These are phyloP conservation scores for Tor tambroides DNA, from an alignment of 2,113 vertebrate genomes.

Conservation along the genomic window DNA sequence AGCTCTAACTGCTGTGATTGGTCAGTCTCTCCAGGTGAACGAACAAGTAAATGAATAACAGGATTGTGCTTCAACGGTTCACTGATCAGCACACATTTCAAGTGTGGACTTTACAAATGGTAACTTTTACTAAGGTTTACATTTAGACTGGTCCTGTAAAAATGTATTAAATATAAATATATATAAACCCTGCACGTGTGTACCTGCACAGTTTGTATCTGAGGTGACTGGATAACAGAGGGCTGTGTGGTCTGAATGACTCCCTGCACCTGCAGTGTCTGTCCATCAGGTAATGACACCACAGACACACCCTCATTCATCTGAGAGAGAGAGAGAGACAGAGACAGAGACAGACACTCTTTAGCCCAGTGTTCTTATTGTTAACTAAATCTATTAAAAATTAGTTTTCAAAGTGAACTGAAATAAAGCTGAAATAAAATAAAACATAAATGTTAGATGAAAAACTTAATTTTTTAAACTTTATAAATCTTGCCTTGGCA, in stretches of 20 bases:
- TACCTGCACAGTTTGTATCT: conserved; percentile 41
- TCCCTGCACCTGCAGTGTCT: conserved; percentile 43
- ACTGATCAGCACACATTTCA: not conserved
- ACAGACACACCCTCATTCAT: conserved; percentile 36
- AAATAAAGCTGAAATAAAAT: not conserved
- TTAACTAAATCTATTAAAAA: not conserved
- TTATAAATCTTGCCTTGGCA: no score
- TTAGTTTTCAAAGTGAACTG: not conserved
- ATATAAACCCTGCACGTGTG: not conserved
- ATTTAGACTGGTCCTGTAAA: not conserved
- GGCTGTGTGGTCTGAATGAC: conserved; percentile 49
- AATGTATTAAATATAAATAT: not conserved
- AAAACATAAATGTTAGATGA: not conserved
- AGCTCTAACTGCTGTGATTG: not conserved
- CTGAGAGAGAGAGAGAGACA: conserved; percentile 37
- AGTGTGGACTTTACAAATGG: not conserved
- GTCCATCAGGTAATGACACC: conserved; percentile 33
- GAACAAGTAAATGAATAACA: conserved; percentile 14
- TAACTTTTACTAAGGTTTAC: not conserved
- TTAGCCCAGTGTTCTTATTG: not conserved
- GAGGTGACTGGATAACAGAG: conserved; percentile 47
- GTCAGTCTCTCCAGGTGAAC: not conserved
- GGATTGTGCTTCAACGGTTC: not conserved
- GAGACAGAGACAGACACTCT: not conserved
- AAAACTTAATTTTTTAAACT: no score